phyloP scores from a whole-genome alignment of 2,113 vertebrate genomes.

The Panurus biarmicus region DNA sequence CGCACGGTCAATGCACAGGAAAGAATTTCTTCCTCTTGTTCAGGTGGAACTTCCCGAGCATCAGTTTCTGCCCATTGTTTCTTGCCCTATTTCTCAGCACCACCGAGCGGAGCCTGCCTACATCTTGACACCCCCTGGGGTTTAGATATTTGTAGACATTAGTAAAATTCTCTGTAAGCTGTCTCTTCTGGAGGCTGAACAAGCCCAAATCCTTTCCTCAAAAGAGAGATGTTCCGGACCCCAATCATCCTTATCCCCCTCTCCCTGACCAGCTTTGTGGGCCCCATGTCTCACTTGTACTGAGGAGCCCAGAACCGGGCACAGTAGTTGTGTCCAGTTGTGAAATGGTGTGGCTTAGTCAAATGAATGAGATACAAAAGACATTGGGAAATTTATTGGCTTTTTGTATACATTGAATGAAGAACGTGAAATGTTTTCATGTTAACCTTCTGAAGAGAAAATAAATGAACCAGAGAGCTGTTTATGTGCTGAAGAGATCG shows the following conservation, averaged over 20 bases:
- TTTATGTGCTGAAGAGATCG: fast-evolving
- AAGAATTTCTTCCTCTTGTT: background rate
- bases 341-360: background rate
- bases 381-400: fast-evolving
- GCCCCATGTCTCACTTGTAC: background rate
- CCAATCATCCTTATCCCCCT: fast-evolving
- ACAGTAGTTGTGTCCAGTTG: background rate
- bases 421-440: fast-evolving
- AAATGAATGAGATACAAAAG: no score
- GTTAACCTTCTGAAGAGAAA: background rate
- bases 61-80: background rate
- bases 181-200: background rate
- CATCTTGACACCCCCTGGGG: background rate
- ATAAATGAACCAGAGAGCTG: background rate
- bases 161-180: background rate
- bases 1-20: fast-evolving
- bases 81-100: background rate
- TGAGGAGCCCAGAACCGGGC: background rate
- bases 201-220: background rate
- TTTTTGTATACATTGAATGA: background rate
- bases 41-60: background rate
- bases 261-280: fast-evolving
- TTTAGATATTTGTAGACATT: background rate
- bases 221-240: background rate
- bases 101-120: background rate